These are phyloP conservation scores for Seira ritae DNA, from an alignment of 2,888 invertebrate species.

Conservation along the genomic window DNA sequence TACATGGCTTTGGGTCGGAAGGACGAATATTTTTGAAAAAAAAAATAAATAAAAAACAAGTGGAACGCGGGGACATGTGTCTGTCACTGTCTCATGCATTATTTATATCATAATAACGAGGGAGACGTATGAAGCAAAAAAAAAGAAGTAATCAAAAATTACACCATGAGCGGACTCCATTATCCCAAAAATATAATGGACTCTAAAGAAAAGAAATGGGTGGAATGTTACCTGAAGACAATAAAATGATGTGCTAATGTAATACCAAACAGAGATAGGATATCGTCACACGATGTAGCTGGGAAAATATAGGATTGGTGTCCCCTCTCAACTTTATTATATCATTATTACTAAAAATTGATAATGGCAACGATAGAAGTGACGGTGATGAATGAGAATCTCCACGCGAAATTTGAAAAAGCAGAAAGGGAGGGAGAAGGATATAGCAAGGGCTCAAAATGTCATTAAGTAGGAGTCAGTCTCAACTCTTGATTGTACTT, in stretches of 20 bases:
- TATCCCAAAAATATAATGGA: neutral
- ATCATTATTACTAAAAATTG: neutral
- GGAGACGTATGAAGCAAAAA: neutral
- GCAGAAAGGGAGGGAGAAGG: conserved; percentile 5
- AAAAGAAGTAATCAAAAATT: conserved; percentile 18
- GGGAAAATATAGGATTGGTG: neutral
- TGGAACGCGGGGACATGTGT: conserved; percentile 4
- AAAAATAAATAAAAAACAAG: neutral
- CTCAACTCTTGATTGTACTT: conserved; percentile 10
- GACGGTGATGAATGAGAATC: conserved; percentile 17
- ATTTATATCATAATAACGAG: conserved; percentile 22
- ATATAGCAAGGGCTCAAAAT: conserved; percentile 55
- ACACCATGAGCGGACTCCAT: neutral
- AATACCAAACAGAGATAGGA: neutral
- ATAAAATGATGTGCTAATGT: neutral
- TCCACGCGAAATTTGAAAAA: neutral
- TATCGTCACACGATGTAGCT: neutral
- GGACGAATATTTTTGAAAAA: neutral
- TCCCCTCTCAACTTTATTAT: neutral
- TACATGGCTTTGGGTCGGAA: too few species aligned
- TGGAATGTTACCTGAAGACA: neutral
- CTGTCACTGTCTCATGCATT: conserved; percentile 28
- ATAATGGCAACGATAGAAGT: conserved; percentile 8
- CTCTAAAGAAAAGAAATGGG: neutral
- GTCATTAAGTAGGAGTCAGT: conserved; percentile 44